phyloP scores from a whole-genome alignment of 2,797 vertebrate genomes.

The Tapera naevia region DNA sequence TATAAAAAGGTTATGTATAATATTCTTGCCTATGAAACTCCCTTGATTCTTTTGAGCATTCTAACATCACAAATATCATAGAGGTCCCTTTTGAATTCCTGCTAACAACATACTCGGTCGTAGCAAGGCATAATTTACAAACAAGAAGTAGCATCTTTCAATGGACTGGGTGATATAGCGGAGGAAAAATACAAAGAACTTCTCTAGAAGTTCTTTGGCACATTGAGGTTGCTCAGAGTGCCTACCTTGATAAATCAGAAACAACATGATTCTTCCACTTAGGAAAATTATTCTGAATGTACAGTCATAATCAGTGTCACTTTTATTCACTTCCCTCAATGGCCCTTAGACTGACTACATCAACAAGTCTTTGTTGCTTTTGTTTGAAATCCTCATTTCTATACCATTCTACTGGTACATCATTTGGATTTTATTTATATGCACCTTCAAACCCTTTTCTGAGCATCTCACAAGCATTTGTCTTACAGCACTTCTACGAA shows the following conservation, averaged over 20 bases:
- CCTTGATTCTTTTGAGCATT: neutral
- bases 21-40: neutral
- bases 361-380: neutral
- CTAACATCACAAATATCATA: neutral
- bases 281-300: neutral
- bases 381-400: neutral
- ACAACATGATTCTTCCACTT: neutral
- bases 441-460: neutral
- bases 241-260: neutral
- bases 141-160: neutral
- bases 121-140: neutral
- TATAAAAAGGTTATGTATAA: neutral
- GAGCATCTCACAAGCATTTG: neutral
- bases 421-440: neutral
- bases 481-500: neutral
- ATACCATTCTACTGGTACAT: neutral
- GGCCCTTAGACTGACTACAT: neutral
- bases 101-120: neutral
- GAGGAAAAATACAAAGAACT: neutral
- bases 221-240: neutral
- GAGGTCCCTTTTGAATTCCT: neutral
- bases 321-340: neutral
- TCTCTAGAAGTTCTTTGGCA: neutral
- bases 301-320: neutral
- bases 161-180: accelerated